A percentile compares a stretch with the other conserved stretches of the same genome.
phyloP scores from a whole-genome alignment of 2,113 vertebrate genomes.

The Sitta europaea region DNA sequence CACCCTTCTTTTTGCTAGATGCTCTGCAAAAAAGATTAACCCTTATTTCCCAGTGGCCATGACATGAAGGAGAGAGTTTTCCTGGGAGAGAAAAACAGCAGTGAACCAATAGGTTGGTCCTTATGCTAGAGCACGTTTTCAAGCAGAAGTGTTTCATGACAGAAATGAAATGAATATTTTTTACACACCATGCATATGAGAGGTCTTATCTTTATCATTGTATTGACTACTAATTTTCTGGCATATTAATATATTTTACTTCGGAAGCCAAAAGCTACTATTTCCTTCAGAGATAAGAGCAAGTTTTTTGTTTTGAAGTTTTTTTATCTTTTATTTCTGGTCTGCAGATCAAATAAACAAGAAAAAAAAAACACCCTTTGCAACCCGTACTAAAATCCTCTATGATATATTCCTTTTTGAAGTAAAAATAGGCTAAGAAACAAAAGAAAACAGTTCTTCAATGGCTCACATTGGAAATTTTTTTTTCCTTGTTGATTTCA shows the following conservation, averaged over 20 bases:
- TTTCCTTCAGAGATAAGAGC: not conserved
- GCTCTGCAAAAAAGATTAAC: not conserved
- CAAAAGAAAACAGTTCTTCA: not conserved
- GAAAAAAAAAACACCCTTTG: not conserved
- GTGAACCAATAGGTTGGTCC: not conserved
- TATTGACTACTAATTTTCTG: not conserved
- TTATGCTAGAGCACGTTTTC: not conserved
- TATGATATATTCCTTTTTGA: not conserved
- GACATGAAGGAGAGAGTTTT: not conserved
- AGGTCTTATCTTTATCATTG: not conserved
- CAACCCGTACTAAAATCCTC: not conserved
- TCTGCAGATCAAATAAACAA: not conserved
- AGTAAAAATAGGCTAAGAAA: conserved; percentile 20
- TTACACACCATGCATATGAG: not conserved
- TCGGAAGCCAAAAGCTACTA: not conserved
- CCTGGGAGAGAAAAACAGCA: not conserved
- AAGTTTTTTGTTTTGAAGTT: not conserved
- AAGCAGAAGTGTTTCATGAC: not conserved
- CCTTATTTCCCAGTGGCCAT: accelerated
- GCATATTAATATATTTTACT: not conserved
- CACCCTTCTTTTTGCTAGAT: not conserved
- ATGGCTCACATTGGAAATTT: not conserved
- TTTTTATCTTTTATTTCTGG: not conserved
- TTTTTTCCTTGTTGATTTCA: not conserved
- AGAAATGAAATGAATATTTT: not conserved